These are phyloP conservation scores for Plebejus melissa DNA, from an alignment of 2,888 invertebrate genomes.

Conservation along the genomic window DNA sequence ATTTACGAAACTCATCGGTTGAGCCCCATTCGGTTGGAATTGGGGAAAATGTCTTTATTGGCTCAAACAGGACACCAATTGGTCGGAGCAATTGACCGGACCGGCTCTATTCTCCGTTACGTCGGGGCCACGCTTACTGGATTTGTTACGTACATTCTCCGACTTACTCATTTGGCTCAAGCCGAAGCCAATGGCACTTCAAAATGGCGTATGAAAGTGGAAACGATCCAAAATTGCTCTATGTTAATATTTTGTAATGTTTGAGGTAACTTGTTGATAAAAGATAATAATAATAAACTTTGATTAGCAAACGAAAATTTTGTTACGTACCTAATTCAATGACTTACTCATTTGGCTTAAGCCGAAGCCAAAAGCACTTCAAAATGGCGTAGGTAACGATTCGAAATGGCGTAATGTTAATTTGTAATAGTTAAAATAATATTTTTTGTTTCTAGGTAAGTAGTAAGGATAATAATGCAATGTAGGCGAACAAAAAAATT, in stretches of 20 bases:
- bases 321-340: no score
- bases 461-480: no score
- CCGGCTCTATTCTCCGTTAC: slow-evolving; percentile 48
- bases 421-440: no score
- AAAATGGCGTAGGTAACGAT: no score
- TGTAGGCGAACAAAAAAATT: no score
- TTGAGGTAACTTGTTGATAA: no score
- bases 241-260: neutral
- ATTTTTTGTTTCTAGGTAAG: no score
- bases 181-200: neutral
- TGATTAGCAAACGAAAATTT: no score
- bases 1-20: slow-evolving; percentile 49
- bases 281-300: no score
- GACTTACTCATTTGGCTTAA: no score
- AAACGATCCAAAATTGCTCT: neutral
- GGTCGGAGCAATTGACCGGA: slow-evolving; percentile 55
- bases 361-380: no score
- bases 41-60: slow-evolving; percentile 68
- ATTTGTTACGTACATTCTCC: slow-evolving; percentile 29
- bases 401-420: no score
- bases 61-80: slow-evolving; percentile 58
- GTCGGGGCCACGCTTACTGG: slow-evolving; percentile 31
- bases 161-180: slow-evolving; percentile 16
- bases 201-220: neutral
- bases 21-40: slow-evolving; percentile 57